A percentile compares a stretch with the other conserved stretches of the same genome.
Evolutionary conservation across 1,140 invertebrate species (phyloP).

Genomic region (Leptinotarsa undecemlineata): DNA sequence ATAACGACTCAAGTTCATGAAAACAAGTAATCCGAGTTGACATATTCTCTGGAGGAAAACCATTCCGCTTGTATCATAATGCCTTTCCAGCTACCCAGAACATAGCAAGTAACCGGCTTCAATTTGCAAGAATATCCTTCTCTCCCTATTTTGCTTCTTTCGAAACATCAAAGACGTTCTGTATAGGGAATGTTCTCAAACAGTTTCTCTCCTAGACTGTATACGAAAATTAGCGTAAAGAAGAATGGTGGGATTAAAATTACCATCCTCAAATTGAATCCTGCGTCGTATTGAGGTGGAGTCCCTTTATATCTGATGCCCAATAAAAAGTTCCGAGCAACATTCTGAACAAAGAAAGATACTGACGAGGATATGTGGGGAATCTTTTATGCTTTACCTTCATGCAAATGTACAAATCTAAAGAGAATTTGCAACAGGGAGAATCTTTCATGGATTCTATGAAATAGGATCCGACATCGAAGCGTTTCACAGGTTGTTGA

Average conservation of each 20-base stretch:
- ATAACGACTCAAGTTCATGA: too few species aligned
- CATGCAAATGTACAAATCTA: conserved; percentile 20
- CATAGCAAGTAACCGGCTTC: neutral
- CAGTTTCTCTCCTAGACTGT: conserved; percentile 12
- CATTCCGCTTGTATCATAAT: too few species aligned
- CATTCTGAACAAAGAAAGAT: conserved; percentile 14
- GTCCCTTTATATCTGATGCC: neutral
- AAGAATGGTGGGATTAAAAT: conserved; percentile 22
- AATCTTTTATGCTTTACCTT: conserved; percentile 1
- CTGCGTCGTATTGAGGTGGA: conserved; percentile 20
- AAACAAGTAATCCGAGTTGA: too few species aligned
- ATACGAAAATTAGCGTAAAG: conserved; percentile 25
- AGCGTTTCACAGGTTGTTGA: neutral
- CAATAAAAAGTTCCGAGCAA: conserved; percentile 19
- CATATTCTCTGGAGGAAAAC: too few species aligned
- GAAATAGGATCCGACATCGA: neutral
- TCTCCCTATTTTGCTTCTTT: neutral
- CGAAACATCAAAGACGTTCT: neutral
- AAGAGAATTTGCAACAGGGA: conserved; percentile 18
- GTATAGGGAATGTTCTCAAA: neutral
- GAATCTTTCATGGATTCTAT: neutral
- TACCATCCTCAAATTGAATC: conserved; percentile 25
- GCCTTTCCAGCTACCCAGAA: too few species aligned
- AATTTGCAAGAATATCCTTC: neutral
- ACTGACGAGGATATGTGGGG: conserved; percentile 12